phyloP scores from a whole-genome alignment of 2,113 vertebrate species.

The Etheostoma spectabile region DNA sequence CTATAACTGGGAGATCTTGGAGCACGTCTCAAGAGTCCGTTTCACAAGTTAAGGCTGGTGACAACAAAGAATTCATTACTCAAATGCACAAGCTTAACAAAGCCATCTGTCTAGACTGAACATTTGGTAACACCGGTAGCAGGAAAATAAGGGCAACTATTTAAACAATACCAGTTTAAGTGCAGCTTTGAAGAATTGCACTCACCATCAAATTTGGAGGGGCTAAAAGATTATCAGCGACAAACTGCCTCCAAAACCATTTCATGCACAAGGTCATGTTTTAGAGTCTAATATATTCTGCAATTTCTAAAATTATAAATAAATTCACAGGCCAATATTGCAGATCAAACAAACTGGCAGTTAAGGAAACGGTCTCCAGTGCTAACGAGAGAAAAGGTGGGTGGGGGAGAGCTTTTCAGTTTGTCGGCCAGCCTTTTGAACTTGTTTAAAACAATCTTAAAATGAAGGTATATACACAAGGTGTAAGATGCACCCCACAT shows the following conservation, averaged over 20 bases:
- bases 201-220: slow-evolving; percentile 55
- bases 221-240: slow-evolving; percentile 41
- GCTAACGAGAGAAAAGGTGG: slow-evolving; percentile 65
- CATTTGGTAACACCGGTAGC: slow-evolving; percentile 76
- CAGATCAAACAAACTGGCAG: slow-evolving; percentile 67
- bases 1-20: slow-evolving; percentile 55
- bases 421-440: slow-evolving; percentile 79
- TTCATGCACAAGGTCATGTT: slow-evolving; percentile 55
- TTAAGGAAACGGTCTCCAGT: slow-evolving; percentile 74
- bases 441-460: slow-evolving; percentile 88
- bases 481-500: slow-evolving; percentile 74
- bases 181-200: slow-evolving; percentile 66
- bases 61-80: slow-evolving; percentile 69
- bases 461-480: slow-evolving; percentile 88
- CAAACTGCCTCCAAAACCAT: slow-evolving; percentile 56
- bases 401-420: slow-evolving; percentile 46
- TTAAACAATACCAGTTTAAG: slow-evolving; percentile 55
- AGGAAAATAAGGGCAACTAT: slow-evolving; percentile 52
- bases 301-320: slow-evolving; percentile 78
- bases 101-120: slow-evolving; percentile 64
- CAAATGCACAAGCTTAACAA: slow-evolving; percentile 62
- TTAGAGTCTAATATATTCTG: slow-evolving; percentile 55
- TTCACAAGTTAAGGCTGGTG: slow-evolving; percentile 82
- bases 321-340: slow-evolving; percentile 73
- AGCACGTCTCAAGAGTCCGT: slow-evolving; percentile 69